Evolutionary conservation across 2,888 invertebrate species (phyloP).

Genomic region (Netelia melanura): DNA sequence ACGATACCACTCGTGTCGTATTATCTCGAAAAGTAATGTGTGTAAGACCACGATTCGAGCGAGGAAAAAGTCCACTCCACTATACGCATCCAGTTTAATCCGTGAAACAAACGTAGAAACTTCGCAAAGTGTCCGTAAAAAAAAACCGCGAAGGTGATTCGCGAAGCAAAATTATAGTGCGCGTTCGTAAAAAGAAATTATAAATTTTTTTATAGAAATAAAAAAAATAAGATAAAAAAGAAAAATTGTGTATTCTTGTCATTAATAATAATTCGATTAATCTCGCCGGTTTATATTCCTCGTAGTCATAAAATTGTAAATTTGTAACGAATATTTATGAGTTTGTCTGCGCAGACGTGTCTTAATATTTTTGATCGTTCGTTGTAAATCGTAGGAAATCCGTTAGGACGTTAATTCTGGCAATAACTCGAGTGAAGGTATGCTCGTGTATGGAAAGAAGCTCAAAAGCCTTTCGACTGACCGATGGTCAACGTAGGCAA

Average conservation of each 20-base stretch:
- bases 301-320: no score
- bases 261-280: no score
- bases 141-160: no score
- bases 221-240: no score
- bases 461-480: conserved; percentile 22
- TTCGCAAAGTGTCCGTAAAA: conserved; percentile 1
- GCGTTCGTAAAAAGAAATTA: no score
- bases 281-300: no score
- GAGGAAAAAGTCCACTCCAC: background rate
- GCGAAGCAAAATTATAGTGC: no score
- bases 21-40: conserved; percentile 17
- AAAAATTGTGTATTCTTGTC: no score
- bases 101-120: conserved; percentile 28
- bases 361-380: conserved; percentile 23
- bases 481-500: conserved; percentile 33
- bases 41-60: no score
- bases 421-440: conserved; percentile 7
- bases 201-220: no score
- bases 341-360: background rate
- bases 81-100: conserved; percentile 8
- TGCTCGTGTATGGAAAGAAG: background rate
- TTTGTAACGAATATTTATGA: background rate
- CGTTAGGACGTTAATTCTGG: conserved; percentile 47
- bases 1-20: conserved; percentile 19
- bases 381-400: conserved; percentile 44